Evolutionary conservation across 2,797 vertebrate species (phyloP).

Genomic region (Sebastiscus tertius): DNA sequence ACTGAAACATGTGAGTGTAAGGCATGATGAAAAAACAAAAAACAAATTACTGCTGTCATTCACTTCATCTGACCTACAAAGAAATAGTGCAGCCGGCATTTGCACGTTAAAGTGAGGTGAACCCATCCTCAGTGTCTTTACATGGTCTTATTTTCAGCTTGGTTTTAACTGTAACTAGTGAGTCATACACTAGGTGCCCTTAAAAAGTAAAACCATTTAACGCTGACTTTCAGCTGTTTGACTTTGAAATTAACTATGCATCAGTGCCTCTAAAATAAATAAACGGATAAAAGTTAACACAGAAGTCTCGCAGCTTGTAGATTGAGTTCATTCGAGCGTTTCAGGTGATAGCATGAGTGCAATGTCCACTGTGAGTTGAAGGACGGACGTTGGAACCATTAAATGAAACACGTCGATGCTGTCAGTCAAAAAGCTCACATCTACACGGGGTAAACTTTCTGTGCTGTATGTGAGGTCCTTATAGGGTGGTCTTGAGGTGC

Average conservation of each 20-base stretch:
- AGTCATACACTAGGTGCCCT: not conserved
- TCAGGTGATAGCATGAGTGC: not conserved
- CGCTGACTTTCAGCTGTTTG: slow-evolving; percentile 19
- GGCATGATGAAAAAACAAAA: not conserved
- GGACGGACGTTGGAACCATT: slow-evolving; percentile 4
- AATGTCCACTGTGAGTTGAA: slow-evolving; percentile 22
- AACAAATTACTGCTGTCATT: no score
- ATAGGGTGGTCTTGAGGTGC: not conserved
- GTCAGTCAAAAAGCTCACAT: not conserved
- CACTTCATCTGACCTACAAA: not conserved
- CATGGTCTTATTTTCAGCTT: not conserved
- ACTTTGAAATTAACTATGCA: slow-evolving; percentile 27
- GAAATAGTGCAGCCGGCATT: not conserved
- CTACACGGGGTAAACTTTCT: not conserved
- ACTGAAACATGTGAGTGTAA: not conserved
- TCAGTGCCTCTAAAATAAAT: slow-evolving; percentile 16
- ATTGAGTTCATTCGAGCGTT: slow-evolving; percentile 27
- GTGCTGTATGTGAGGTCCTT: not conserved
- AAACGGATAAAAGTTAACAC: slow-evolving; percentile 16
- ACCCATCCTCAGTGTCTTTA: not conserved
- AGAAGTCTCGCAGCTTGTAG: not conserved
- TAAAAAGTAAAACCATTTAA: not conserved
- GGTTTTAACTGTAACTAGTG: not conserved
- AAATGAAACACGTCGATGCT: not conserved
- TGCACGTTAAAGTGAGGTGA: not conserved